Base-by-base conservation (phyloP, 2,113 vertebrate species). In the Aleadryas rufinucha region DNA sequence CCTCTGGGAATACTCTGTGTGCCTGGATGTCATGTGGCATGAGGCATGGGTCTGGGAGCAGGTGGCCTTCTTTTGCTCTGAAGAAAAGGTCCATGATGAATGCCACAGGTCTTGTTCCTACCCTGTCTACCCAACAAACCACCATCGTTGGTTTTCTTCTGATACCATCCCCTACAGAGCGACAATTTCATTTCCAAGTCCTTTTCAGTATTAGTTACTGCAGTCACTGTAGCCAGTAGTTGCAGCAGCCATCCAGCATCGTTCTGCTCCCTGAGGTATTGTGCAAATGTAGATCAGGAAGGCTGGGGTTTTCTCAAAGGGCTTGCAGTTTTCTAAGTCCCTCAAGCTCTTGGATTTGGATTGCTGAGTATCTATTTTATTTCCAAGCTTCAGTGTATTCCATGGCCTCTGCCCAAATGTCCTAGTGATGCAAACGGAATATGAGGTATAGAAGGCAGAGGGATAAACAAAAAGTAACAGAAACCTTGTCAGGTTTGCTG, bases 71-170 rank as follows among this genome's bases (percentile, higher is more conserved):
- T 65, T 37, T 41, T 60, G 21, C 54, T 76, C 63, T 41, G 37
- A 65, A 79, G n/a, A 81, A 56, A 69, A 71, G 19, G 23, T 56
- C 35, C 27, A 3, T 22, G 21, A 72, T 57, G 60, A 81, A 50
- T 7, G 16, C 20, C 44, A 9, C 1, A 47, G 31, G 20, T 54
- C 47, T 81, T 26, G 4, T 49, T 88, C 13, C n/a, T 31, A 47
- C 21, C 12, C 14, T 10, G 10, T 13, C 45, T 30, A 27, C 3
- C 4, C 28, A 50, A 30, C 13, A 49, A 65, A 27, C 13, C 37
- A 2, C 13, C 21, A 7, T 28, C 0, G 0, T 13, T 71, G 28
- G 0, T 66, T 92, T 52, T 57, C 5, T 30, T 75, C 42, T 52
- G 12, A 56, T 59, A 41, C 22, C 13, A 24, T 30, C 30, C 30